phyloP scores from a whole-genome alignment of 1,140 invertebrate species.

The Trinorchestia longiramus region DNA sequence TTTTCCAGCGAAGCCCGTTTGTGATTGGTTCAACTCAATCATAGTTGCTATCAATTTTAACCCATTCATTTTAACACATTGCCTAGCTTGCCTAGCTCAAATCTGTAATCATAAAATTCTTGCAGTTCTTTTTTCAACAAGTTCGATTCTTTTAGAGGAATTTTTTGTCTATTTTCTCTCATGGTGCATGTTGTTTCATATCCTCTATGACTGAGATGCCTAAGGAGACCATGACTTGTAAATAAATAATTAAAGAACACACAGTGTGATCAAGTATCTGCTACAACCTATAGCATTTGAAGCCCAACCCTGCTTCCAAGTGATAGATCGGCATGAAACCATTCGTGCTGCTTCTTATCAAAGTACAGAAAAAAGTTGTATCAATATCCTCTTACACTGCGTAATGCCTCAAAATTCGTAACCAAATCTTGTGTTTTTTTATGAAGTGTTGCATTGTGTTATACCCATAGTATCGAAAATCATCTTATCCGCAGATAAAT shows the following conservation, averaged over 20 bases:
- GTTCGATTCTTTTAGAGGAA: background rate
- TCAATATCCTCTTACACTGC: background rate
- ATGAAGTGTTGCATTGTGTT: background rate
- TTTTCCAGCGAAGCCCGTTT: too few relatives aligned
- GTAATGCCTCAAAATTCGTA: background rate
- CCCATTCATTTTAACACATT: too few relatives aligned
- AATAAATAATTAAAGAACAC: background rate
- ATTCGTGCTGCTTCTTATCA: background rate
- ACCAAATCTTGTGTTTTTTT: background rate
- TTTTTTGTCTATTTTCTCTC: background rate
- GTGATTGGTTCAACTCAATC: too few relatives aligned
- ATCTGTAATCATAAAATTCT: background rate
- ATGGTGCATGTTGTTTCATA: background rate
- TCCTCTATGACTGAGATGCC: background rate
- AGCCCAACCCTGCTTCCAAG: background rate
- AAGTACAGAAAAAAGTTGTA: background rate
- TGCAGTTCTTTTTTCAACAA: background rate
- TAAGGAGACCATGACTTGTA: background rate
- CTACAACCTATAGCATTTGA: background rate
- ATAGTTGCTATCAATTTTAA: too few relatives aligned
- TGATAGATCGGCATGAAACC: background rate
- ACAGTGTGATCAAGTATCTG: background rate
- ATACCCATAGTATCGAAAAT: background rate
- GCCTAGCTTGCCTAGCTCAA: too few relatives aligned
- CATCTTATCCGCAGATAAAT: background rate